Evolutionary conservation across 2,888 invertebrate species (phyloP).

Genomic region (Empis stercorea): DNA sequence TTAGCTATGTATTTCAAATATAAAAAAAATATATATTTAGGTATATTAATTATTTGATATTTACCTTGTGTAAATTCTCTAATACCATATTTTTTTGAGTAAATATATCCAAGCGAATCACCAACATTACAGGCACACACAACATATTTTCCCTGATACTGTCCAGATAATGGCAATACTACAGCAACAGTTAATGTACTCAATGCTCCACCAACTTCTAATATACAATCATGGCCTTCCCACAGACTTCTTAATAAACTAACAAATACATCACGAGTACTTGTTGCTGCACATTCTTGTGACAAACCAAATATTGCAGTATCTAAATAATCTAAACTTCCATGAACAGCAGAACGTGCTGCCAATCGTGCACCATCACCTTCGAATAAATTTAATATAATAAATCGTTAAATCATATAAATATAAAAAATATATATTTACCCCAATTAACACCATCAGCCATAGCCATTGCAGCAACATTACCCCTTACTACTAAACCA

Average conservation of each 20-base stretch:
- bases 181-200: conserved; percentile 75
- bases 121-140: conserved; percentile 83
- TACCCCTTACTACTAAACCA: conserved; percentile 56
- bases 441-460: conserved; percentile 92
- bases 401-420: background rate
- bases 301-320: conserved; percentile 47
- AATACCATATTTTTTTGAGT: conserved; percentile 61
- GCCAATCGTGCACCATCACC: conserved; percentile 69
- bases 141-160: conserved; percentile 40
- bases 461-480: conserved; percentile 64
- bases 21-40: background rate
- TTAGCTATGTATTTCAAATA: no score
- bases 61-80: conserved; percentile 64
- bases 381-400: conserved; percentile 16
- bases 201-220: conserved; percentile 67
- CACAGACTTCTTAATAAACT: conserved; percentile 67
- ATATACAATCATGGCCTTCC: conserved; percentile 71
- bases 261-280: conserved; percentile 61
- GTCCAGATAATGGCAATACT: conserved; percentile 45
- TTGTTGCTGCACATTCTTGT: conserved; percentile 33
- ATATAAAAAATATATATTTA: conserved; percentile 18
- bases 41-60: background rate
- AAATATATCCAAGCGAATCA: conserved; percentile 79
- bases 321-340: conserved; percentile 70
- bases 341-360: conserved; percentile 75